A percentile compares a stretch with the other conserved stretches of the same genome.
phyloP scores from a whole-genome alignment of 2,888 invertebrate species.

The Epinotia bilunana region DNA sequence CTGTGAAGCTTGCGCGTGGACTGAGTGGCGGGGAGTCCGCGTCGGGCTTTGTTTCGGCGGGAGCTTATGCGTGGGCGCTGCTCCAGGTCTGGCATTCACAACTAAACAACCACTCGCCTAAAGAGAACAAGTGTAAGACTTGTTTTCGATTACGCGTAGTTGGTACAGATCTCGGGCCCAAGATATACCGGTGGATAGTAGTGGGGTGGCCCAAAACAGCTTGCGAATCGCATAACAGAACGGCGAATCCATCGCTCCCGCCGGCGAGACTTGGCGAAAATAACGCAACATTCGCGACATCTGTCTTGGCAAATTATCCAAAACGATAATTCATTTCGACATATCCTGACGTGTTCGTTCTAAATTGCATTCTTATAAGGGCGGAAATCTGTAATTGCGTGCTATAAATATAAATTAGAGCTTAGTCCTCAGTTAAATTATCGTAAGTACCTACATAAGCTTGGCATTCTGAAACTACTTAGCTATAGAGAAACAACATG shows the following conservation, averaged over 20 bases:
- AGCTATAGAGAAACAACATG: background rate
- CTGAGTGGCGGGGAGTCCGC: conserved; percentile 64
- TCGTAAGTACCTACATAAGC: background rate
- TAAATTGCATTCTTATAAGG: conserved; percentile 38
- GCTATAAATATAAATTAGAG: conserved; percentile 2
- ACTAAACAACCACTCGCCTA: background rate
- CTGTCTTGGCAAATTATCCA: conserved; percentile 74
- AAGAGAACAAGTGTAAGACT: background rate
- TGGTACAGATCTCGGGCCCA: background rate
- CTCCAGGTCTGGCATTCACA: conserved; percentile 11
- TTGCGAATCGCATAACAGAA: background rate
- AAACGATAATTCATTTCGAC: conserved; percentile 66
- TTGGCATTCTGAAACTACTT: background rate
- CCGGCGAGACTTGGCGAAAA: conserved; percentile 63
- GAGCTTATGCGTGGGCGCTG: conserved; percentile 69
- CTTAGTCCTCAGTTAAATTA: conserved; percentile 17
- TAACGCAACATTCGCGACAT: conserved; percentile 60
- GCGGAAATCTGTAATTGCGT: conserved; percentile 13
- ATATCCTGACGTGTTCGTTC: conserved; percentile 43
- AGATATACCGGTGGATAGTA: background rate
- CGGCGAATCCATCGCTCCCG: conserved; percentile 33
- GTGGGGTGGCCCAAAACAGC: background rate
- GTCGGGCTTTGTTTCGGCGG: conserved; percentile 70
- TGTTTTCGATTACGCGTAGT: background rate
- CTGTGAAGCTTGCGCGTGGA: conserved; percentile 71